Evolutionary conservation across 2,113 vertebrate species (phyloP), one percentile per base, ranked within the genome.

Genomic region (Clupea harengus): DNA sequence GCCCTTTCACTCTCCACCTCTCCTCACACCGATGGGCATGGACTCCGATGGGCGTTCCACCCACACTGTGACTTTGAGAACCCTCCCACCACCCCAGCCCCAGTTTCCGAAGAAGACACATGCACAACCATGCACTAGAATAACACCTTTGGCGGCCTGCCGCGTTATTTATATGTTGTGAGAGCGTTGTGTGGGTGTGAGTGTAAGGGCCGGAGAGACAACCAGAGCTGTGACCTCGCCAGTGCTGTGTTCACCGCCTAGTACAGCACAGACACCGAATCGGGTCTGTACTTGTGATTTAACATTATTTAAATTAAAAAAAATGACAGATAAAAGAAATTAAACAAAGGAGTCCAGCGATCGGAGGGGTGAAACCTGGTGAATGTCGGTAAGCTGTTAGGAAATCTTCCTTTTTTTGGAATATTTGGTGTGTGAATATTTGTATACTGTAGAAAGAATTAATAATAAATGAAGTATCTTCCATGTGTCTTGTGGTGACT

Each of bases 31-130:
- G 81, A 88, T 83, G 90, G 91, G 89, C 88, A 87, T 85, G 93
- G 95, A 94, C 95, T 95, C n/a, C 1, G 9, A 67, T 28, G 64
- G 0, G 64, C 28, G 90, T 86, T 87, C 89, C 89, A 93, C 95
- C 95, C 96, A 97, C 97, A 97, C 98, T 98, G 97, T 98, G 97
- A 98, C 95, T 93, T 95, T 94, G 92, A 45, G 50, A 91, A 94
- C 93, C 94, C 93, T 93, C n/a, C 9, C 64, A n/a, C 64, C 94
- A 92, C 91, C 93, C 93, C 89, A 57, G 17, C 91, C 95, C 93
- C 94, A 93, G 93, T 39, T 93, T 91, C 90, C 47, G 81, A 75
- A 13, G 28, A 91, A 85, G 84, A 45, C 83, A 81, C 82, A 83
- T 50, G 22, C 64, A 84, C 39, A 87, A 82, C 46, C 64, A 45